Percentiles rank a stretch among this genome's conserved stretches.
Conservation (phyloP, 2,113 vertebrate genomes). For the Typhlomys cinereus region DNA sequence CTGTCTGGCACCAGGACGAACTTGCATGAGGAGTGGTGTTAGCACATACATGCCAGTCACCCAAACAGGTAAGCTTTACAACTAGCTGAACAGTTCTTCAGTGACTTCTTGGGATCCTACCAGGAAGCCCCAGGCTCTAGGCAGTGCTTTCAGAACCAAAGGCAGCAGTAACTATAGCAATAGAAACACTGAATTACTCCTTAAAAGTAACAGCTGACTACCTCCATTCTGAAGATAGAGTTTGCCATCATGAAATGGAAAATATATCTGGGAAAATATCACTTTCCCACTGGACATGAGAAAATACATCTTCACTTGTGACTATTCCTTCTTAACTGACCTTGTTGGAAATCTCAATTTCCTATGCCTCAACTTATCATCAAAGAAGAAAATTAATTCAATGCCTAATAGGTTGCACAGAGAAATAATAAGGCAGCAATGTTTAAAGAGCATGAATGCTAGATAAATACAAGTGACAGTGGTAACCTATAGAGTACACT, state of each 20-base stretch:
- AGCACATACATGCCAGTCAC: slow-evolving; percentile 74
- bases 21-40: slow-evolving; percentile 62
- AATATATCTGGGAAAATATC: background rate
- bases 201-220: background rate
- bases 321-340: background rate
- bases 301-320: background rate
- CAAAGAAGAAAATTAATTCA: background rate
- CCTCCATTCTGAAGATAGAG: background rate
- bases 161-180: accelerated
- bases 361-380: background rate
- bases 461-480: background rate
- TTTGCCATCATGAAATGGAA: background rate
- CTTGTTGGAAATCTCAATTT: background rate
- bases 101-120: slow-evolving; percentile 70
- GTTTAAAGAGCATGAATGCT: background rate
- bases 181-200: background rate
- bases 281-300: background rate
- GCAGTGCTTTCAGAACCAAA: background rate
- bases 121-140: slow-evolving; percentile 68
- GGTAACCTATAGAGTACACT: background rate
- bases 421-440: background rate
- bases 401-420: background rate
- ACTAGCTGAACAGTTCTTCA: slow-evolving; percentile 77
- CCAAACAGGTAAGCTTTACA: slow-evolving; percentile 81
- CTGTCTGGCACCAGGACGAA: slow-evolving; percentile 79